Base-by-base conservation (phyloP, 2,113 vertebrate genomes). In the cattle (Bos taurus) region DNA sequence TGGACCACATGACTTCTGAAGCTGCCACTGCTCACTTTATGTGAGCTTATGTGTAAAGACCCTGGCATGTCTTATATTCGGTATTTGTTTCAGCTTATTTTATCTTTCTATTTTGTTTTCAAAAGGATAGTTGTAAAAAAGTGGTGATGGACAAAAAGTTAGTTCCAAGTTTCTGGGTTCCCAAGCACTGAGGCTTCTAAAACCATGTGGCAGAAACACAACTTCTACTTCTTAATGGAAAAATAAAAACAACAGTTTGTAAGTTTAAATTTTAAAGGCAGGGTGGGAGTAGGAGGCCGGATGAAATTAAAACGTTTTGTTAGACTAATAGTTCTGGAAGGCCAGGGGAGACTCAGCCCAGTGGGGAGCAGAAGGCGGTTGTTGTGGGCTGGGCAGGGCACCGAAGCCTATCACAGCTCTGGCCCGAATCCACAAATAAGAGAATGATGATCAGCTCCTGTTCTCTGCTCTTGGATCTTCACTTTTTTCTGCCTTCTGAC, bases 31-130 rank as follows among this genome's bases (percentile, higher is more conserved):
- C 23, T 26, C 59, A 82, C 36, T 43, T 26, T 85, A 33, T 56
- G 14, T 84, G 71, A 89, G 25, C 15, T 83, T 19, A 6, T 30
- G 2, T 74, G 28, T 46, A 15, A 46, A 57, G 71, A n/a, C 33
- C 54, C 17, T 81, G n/a, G 16, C 21, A 28, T 93, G 43, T 86
- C 40, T 97, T 84, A 40, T 19, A 71, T 33, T 52, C 64, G 54
- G 16, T 46, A n/a, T 80, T 81, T 88, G 7, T 84, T 92, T 96
- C 43, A 52, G 74, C n/a, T 96, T 92, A 30, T 92, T 96, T 94
- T 86, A 48, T 57, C 87, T 78, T 91, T 59, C 36, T 59, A 2
- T 84, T 86, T 64, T 54, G 43, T 46, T 62, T 92, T 52, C 81
- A 36, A 77, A 93, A 90, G 28, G 23, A 86, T 33, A 85, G 40